Evolutionary conservation across 2,797 vertebrate species (phyloP), one percentile per base, ranked within the genome.

Genomic region (Sebastes cheni): DNA sequence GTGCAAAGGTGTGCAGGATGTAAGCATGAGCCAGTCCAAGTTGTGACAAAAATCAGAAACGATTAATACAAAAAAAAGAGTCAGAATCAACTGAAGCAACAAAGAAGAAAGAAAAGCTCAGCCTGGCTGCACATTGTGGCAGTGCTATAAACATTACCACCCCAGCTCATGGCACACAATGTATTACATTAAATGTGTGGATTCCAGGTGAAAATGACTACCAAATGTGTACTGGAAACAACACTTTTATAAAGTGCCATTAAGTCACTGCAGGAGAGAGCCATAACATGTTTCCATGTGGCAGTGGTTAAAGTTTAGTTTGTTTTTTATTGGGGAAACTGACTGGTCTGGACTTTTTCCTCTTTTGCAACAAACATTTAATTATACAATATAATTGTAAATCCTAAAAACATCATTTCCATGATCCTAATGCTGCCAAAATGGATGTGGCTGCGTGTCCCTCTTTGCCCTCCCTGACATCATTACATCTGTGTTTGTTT

Each of bases 281-380:
- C 54, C 42, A 36, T 66, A 54, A 55, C 59, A 72, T 52, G 54
- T 75, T 86, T 86, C 79, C 73, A 80, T 34, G 61, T 79, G 42
- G 58, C 72, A 69, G 34, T 20, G 55, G 10, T 84, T 81, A 39
- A 50, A 4, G 20, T 70, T 65, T 16, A 18, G 60, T 18, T 46
- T 27, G 59, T 55, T 84, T 80, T 80, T 75, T 59, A 75, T 27
- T 60, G 50, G 54, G 22, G 72, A 82, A 80, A 79, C 20, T 59
- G 42, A 67, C 34, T 34, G 16, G 60, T 77, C 60, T 84, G 65
- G 23, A 76, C 27, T n/a, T 64, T 66, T 39, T 42, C n/a, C 13
- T 60, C 14, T 72, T 77, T 69, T 20, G 46, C 18, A 65, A 72
- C 73, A 6, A 54, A 30, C 52, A 74, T 67, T 55, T 66, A 66